Conservation (phyloP, 1,140 invertebrate genomes). For the Grapholita molesta region DNA sequence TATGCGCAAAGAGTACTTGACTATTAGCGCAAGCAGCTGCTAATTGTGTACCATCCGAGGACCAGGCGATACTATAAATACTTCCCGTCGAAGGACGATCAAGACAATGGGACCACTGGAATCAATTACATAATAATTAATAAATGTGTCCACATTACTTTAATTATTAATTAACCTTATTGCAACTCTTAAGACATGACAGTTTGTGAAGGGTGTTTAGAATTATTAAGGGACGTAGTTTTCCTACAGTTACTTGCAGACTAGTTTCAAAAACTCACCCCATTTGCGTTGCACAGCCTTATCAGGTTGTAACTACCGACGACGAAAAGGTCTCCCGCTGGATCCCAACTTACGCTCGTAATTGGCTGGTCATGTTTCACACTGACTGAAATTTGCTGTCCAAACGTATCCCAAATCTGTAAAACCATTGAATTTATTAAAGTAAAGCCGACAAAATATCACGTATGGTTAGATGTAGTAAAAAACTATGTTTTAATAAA, state of each 20-base stretch:
- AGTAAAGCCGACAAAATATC: too few species aligned
- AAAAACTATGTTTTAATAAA: too few species aligned
- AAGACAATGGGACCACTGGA: slow-evolving; percentile 95
- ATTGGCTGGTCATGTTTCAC: slow-evolving; percentile 93
- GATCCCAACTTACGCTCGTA: slow-evolving; percentile 93
- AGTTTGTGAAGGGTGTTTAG: too few species aligned
- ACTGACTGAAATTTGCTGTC: slow-evolving; percentile 91
- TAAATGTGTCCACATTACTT: background rate
- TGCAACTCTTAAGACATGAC: too few species aligned
- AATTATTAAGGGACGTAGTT: too few species aligned
- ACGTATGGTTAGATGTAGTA: too few species aligned
- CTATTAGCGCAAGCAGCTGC: slow-evolving; percentile 95
- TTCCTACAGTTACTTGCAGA: too few species aligned
- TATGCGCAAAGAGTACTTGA: slow-evolving; percentile 92
- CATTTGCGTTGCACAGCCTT: slow-evolving; percentile 94
- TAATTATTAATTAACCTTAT: too few species aligned
- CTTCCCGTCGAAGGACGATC: slow-evolving; percentile 92
- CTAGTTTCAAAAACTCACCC: slow-evolving; percentile 81
- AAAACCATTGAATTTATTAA: too few species aligned
- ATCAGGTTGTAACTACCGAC: slow-evolving; percentile 96
- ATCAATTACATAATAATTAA: slow-evolving; percentile 21
- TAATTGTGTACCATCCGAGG: slow-evolving; percentile 96
- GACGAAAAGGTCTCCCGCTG: slow-evolving; percentile 93
- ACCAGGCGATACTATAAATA: slow-evolving; percentile 94
- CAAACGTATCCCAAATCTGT: slow-evolving; percentile 91